Conservation (phyloP, 2,113 vertebrate species). For the Melanotaenia duboulayi region DNA sequence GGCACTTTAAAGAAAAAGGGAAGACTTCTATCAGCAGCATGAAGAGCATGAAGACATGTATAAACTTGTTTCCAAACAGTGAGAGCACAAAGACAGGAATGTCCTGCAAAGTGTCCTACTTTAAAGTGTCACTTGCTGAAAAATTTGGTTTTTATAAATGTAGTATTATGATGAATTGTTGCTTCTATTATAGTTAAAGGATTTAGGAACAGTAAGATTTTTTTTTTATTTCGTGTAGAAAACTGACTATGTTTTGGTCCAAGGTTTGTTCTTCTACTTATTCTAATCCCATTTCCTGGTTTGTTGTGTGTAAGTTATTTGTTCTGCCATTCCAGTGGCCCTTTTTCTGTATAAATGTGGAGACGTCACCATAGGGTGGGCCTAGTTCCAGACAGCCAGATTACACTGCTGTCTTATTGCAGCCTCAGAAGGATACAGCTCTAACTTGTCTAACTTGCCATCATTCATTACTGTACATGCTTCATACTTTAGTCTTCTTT, state of each 20-base stretch:
- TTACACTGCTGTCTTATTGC: neutral
- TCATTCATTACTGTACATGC: neutral
- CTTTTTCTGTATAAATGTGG: neutral
- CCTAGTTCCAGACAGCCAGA: neutral
- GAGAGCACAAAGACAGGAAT: constrained; percentile 68
- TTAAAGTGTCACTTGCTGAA: constrained; percentile 32
- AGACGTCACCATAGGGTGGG: neutral
- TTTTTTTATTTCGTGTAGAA: neutral
- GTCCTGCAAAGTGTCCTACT: constrained; percentile 43
- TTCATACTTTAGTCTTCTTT: neutral
- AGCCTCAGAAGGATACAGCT: neutral
- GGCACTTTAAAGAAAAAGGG: constrained; percentile 2
- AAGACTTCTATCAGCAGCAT: constrained; percentile 28
- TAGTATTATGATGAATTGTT: neutral
- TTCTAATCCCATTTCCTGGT: constrained; percentile 3
- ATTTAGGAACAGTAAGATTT: neutral
- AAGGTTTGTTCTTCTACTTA: neutral
- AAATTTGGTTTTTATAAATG: neutral
- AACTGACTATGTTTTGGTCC: neutral
- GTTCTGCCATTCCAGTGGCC: neutral
- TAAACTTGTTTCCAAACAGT: constrained; percentile 57
- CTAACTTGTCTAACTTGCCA: neutral
- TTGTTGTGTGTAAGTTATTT: neutral
- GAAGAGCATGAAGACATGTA: constrained; percentile 45
- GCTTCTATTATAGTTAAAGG: neutral